Base-by-base conservation (phyloP, 2,797 vertebrate genomes). In the Euphonia xanthogaster region DNA sequence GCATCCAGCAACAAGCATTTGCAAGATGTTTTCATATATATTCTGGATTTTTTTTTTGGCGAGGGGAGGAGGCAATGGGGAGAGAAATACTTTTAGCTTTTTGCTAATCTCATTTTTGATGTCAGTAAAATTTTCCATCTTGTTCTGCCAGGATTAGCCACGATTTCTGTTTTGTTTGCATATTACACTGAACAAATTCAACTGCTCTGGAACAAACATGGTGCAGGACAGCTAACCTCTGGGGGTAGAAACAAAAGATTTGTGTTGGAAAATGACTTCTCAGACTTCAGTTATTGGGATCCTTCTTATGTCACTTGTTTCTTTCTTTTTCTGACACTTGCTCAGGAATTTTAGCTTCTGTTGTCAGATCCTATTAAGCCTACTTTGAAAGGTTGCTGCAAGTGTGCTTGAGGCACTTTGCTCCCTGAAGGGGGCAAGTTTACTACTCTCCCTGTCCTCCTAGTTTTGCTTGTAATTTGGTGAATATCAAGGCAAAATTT, bases 11-110 rank as follows among this genome's bases (percentile, higher is more conserved):
- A 21, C 18, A 71, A 21, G 15, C 10, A 27, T 35, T 76, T 79
- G 40, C 30, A 73, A 33, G 20, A 18, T 6, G 21, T 63, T 88
- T 93, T 62, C 11, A 5, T 47, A 4, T 51, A 1, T 44, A 16
- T 55, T 24, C 40, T 54, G 23, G 25, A 8, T 24, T 40, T 60
- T 31, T 53, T n/a, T 72, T 77, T 53, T 6, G 5, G 5, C 4
- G 3, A 33, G 6, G 19, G 17, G 5, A 37, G 16, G 8, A 16
- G 9, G 22, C 19, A 19, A 6, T 0, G 0, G 11, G 18, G 39
- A 48, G 17, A 40, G 21, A 55, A 71, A 58, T 57, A 28, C 45
- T 79, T 86, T 1, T 4, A 33, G 27, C 22, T 74, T 89, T 86
- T 63, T 39, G 33, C 19, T 61, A 13, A 51, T 83, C 31, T 78